Evolutionary conservation across 2,113 vertebrate species (phyloP).

Genomic region (Saccopteryx leptura): DNA sequence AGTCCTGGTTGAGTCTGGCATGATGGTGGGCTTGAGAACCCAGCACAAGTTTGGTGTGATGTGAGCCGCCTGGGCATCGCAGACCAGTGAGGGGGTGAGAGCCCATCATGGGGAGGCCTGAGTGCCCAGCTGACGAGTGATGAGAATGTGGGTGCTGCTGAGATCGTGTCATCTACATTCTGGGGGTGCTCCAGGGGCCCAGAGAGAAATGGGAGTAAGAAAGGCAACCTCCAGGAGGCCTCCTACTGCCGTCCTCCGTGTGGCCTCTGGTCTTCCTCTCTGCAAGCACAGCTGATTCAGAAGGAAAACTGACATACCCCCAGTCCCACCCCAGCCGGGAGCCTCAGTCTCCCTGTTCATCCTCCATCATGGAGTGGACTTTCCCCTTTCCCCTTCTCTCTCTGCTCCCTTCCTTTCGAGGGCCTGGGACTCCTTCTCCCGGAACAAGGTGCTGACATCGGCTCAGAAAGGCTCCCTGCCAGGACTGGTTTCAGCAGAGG

Average conservation of each 20-base stretch:
- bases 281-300: neutral
- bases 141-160: accelerated
- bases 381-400: no score
- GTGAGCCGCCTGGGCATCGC: neutral
- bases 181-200: neutral
- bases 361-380: no score
- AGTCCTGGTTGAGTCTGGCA: neutral
- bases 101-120: accelerated
- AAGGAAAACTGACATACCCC: no score
- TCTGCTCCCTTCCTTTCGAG: no score
- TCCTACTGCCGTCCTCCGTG: no score
- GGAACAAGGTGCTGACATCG: no score
- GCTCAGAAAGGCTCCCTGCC: no score
- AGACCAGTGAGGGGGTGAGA: accelerated
- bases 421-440: no score
- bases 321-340: no score
- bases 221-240: no score
- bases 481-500: no score
- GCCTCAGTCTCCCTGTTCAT: no score
- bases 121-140: accelerated
- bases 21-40: accelerated
- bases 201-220: neutral
- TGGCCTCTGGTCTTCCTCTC: neutral
- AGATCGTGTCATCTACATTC: neutral
- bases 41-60: accelerated